phyloP scores from a whole-genome alignment of 1,140 invertebrate genomes.

The Batillaria attramentaria region DNA sequence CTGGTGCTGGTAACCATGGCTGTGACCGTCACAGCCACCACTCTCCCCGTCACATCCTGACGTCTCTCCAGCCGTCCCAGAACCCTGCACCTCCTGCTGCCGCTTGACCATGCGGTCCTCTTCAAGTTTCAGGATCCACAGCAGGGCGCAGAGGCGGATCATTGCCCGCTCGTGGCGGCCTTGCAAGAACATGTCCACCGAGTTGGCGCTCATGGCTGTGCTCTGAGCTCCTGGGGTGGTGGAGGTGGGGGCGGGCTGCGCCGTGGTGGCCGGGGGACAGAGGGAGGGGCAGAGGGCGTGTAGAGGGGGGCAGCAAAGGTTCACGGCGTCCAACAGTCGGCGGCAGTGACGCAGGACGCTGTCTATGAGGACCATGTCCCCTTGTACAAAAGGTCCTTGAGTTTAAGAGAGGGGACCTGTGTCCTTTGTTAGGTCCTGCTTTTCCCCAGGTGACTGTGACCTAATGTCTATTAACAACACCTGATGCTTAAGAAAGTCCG shows the following conservation, averaged over 20 bases:
- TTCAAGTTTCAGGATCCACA: slow-evolving; percentile 67
- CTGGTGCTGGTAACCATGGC: no score
- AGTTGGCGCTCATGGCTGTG: slow-evolving; percentile 47
- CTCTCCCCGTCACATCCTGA: no score
- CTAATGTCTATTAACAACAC: no score
- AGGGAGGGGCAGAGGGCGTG: not conserved
- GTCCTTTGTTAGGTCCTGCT: no score
- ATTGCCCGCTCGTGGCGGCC: slow-evolving; percentile 62
- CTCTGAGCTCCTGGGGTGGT: not conserved
- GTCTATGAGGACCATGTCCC: slow-evolving; percentile 22
- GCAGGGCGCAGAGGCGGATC: slow-evolving; percentile 62
- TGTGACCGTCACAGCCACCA: no score
- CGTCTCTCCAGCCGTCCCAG: no score
- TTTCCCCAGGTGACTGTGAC: no score
- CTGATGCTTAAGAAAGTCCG: no score
- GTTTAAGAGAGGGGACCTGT: no score
- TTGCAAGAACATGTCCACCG: slow-evolving; percentile 52
- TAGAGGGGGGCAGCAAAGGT: not conserved
- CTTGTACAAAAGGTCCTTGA: no score
- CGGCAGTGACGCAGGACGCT: slow-evolving; percentile 24
- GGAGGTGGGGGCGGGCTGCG: not conserved
- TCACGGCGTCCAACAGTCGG: slow-evolving; percentile 7
- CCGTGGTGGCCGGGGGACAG: not conserved
- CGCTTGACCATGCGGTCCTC: slow-evolving; percentile 45
- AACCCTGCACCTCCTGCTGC: not conserved